These are phyloP conservation scores for Coracopsis vasa DNA, from an alignment of 2,113 vertebrate species.

Conservation along the genomic window DNA sequence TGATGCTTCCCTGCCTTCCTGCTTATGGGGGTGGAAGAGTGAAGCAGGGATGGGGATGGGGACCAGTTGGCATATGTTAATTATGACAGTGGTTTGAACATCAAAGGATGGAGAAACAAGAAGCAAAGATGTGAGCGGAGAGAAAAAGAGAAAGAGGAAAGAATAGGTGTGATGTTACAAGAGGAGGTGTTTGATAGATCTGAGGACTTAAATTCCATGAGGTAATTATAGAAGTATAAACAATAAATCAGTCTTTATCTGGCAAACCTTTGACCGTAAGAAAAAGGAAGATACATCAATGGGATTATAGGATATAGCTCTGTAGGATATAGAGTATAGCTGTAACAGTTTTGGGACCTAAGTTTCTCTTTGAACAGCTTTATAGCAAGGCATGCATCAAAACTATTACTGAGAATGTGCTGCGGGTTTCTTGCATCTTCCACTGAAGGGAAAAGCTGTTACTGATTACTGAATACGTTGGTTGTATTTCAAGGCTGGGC, in stretches of 20 bases:
- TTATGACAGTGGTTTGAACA: constrained; percentile 20
- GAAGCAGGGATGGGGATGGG: background rate
- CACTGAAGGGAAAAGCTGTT: constrained; percentile 52
- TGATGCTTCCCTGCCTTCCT: background rate
- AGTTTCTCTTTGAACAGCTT: constrained; percentile 42
- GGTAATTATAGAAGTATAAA: constrained; percentile 43
- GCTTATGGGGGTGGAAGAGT: background rate
- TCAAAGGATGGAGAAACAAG: constrained; percentile 15
- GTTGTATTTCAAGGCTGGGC: constrained; percentile 27
- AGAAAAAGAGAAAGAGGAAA: constrained; percentile 24
- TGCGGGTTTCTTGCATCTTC: constrained; percentile 47
- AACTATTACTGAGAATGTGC: constrained; percentile 24
- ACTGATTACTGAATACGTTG: constrained; percentile 8
- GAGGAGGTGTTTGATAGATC: constrained; percentile 51
- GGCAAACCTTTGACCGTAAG: constrained; percentile 30
- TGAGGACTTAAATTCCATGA: constrained; percentile 37
- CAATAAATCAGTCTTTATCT: constrained; percentile 55
- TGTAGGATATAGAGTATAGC: background rate
- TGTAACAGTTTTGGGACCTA: background rate
- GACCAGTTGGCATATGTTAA: background rate
- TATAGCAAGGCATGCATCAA: constrained; percentile 46
- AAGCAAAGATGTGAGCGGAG: background rate
- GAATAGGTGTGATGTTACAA: constrained; percentile 57
- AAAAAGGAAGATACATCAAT: constrained; percentile 30
- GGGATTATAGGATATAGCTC: constrained; percentile 31